A percentile compares a stretch with the other conserved stretches of the same genome.
These are phyloP conservation scores for Amblyjoppa fuscipennis DNA, from an alignment of 2,888 invertebrate genomes.

Conservation along the genomic window DNA sequence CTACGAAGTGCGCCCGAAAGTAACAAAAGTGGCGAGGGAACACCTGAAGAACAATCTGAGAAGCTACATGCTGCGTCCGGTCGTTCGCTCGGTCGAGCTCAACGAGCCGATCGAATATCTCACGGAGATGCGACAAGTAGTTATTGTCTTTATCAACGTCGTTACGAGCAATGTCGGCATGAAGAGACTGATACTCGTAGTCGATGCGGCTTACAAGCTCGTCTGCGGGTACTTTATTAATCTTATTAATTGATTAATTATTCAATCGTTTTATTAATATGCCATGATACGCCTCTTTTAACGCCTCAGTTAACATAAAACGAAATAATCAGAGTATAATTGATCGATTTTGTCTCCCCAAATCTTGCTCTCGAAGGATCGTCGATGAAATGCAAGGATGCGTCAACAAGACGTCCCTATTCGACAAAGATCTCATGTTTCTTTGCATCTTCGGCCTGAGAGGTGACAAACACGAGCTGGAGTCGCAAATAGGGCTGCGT, in stretches of 20 bases:
- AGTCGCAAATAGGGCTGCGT: conserved; percentile 89
- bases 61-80: conserved; percentile 88
- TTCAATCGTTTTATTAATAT: no score
- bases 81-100: conserved; percentile 88
- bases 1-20: conserved; percentile 85
- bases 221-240: conserved; percentile 84
- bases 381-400: conserved; percentile 87
- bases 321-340: not conserved
- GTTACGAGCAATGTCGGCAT: conserved; percentile 85
- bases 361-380: conserved; percentile 82
- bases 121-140: conserved; percentile 91
- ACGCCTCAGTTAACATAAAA: not conserved
- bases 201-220: conserved; percentile 86
- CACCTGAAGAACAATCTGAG: conserved; percentile 85
- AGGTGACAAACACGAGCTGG: conserved; percentile 90
- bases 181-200: conserved; percentile 85
- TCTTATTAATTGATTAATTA: no score
- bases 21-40: conserved; percentile 84
- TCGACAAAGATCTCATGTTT: conserved; percentile 91
- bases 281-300: not conserved
- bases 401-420: conserved; percentile 89
- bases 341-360: conserved; percentile 22
- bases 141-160: conserved; percentile 89
- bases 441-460: conserved; percentile 91
- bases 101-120: conserved; percentile 90